Percentiles rank a stretch among this genome's conserved stretches.
Conservation (phyloP, 2,888 invertebrate species). For the Caenorhabditis angaria region DNA sequence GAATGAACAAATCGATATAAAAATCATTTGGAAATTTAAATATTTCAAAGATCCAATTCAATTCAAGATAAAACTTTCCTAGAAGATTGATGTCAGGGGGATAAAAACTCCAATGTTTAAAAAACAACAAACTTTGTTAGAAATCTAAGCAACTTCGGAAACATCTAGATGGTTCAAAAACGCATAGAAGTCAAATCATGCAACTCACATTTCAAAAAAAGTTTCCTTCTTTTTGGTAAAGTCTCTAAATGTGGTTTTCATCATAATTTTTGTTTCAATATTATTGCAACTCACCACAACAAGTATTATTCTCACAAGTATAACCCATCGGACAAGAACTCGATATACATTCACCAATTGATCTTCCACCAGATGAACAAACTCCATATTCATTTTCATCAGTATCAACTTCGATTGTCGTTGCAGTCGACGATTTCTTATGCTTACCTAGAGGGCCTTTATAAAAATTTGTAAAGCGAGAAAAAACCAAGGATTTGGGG, state of each 20-base stretch:
- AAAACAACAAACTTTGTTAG: too few species aligned
- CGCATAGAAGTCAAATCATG: too few species aligned
- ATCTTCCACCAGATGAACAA: slow-evolving; percentile 40
- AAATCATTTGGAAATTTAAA: too few species aligned
- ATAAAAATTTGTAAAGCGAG: background rate
- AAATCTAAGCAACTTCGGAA: too few species aligned
- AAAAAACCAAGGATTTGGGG: background rate
- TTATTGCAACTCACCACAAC: slow-evolving; percentile 55
- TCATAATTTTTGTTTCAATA: background rate
- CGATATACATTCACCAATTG: slow-evolving; percentile 58
- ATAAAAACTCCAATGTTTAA: too few species aligned
- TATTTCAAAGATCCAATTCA: too few species aligned
- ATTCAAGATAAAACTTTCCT: too few species aligned
- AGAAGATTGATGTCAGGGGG: too few species aligned
- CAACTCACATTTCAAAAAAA: slow-evolving; percentile 31
- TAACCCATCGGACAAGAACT: slow-evolving; percentile 57
- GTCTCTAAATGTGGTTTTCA: background rate
- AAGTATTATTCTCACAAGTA: slow-evolving; percentile 53
- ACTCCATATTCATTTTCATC: slow-evolving; percentile 29
- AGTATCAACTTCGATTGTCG: slow-evolving; percentile 21
- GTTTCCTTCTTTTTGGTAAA: slow-evolving; percentile 14
- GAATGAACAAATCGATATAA: too few species aligned
- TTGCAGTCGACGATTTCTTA: slow-evolving; percentile 18
- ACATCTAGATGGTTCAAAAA: too few species aligned
- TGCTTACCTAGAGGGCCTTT: slow-evolving; percentile 23